Percentiles rank a stretch among this genome's conserved stretches.
Evolutionary conservation across 2,797 vertebrate genomes (phyloP).

Genomic region (Spondyliosoma cantharus): DNA sequence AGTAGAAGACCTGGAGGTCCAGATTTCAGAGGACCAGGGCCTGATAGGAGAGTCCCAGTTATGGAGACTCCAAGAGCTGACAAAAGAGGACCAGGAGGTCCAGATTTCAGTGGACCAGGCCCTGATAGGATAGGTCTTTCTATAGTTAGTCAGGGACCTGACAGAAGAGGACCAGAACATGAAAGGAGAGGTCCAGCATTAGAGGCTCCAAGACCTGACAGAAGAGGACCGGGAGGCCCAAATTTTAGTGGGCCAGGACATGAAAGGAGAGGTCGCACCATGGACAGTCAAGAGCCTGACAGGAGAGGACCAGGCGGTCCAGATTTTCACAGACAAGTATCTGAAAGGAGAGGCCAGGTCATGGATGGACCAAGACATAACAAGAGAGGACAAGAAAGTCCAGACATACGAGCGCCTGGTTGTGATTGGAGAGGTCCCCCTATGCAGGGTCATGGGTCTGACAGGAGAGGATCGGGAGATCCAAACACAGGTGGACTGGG

Average conservation of each 20-base stretch:
- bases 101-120: slow-evolving; percentile 37
- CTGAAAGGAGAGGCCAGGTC: slow-evolving; percentile 9
- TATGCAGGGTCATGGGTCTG: slow-evolving; percentile 22
- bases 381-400: slow-evolving; percentile 32
- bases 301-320: slow-evolving; percentile 32
- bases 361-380: not conserved
- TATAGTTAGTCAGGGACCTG: slow-evolving; percentile 6
- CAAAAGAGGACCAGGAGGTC: slow-evolving; percentile 33
- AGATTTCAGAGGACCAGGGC: slow-evolving; percentile 30
- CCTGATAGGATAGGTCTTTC: slow-evolving; percentile 14
- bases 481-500: slow-evolving; percentile 19
- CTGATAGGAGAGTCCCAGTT: slow-evolving; percentile 7
- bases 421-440: slow-evolving; percentile 15
- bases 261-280: slow-evolving; percentile 28
- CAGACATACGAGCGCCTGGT: slow-evolving; percentile 36
- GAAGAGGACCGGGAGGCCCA: slow-evolving; percentile 7
- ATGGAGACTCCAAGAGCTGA: not conserved
- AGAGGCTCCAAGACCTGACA: slow-evolving; percentile 2
- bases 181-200: not conserved
- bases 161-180: slow-evolving; percentile 21
- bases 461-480: slow-evolving; percentile 39
- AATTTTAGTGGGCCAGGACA: slow-evolving; percentile 15
- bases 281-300: slow-evolving; percentile 22
- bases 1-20: slow-evolving; percentile 8
- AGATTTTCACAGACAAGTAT: slow-evolving; percentile 28